These are phyloP conservation scores for Rallus crepitans DNA, from an alignment of 2,797 vertebrate genomes.

Conservation along the genomic window DNA sequence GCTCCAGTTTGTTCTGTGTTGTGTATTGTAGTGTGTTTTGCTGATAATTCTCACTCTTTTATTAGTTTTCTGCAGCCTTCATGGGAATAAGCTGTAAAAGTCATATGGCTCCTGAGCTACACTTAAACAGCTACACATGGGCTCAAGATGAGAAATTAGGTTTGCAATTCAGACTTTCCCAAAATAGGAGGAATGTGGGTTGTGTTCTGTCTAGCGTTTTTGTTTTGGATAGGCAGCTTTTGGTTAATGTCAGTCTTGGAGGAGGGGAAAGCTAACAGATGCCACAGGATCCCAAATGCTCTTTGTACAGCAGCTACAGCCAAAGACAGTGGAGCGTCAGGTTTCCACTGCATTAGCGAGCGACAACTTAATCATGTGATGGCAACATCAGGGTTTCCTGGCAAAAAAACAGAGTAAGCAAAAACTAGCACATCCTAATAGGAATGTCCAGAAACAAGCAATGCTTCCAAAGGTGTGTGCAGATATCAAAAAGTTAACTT, in stretches of 20 bases:
- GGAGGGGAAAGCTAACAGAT: neutral
- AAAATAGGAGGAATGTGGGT: slow-evolving; percentile 34
- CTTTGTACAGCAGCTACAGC: neutral
- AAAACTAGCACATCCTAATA: neutral
- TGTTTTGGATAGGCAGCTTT: slow-evolving; percentile 42
- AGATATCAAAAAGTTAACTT: neutral
- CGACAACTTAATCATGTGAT: neutral
- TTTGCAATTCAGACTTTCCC: slow-evolving; percentile 29
- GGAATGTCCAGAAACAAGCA: neutral
- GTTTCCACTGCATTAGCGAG: slow-evolving; percentile 10
- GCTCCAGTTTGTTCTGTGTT: neutral
- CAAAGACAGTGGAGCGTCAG: neutral
- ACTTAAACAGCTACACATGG: neutral
- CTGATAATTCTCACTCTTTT: neutral
- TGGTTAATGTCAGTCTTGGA: slow-evolving; percentile 28
- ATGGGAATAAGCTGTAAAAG: slow-evolving; percentile 7
- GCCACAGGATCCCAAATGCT: neutral
- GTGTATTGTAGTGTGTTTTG: neutral
- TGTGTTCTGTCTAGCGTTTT: neutral
- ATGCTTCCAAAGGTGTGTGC: neutral
- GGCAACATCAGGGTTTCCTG: neutral
- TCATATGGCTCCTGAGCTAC: slow-evolving; percentile 25
- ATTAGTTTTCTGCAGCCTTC: slow-evolving; percentile 1
- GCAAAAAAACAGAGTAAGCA: neutral
- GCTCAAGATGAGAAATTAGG: slow-evolving; percentile 34